phyloP scores from a whole-genome alignment of 2,888 invertebrate species.

The Schizotus pectinicornis region DNA sequence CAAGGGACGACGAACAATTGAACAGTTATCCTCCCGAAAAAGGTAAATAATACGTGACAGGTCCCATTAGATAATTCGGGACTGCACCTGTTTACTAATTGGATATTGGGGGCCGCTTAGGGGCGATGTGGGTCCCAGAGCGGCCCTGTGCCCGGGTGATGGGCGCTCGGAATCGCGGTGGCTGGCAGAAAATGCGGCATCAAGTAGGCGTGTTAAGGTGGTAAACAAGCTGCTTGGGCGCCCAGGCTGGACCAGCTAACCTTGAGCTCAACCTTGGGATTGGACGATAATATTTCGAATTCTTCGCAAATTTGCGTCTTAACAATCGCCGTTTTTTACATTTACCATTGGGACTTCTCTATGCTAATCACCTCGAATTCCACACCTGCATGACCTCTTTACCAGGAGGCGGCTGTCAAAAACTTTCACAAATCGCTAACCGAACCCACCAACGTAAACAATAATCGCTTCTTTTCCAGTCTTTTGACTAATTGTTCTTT shows the following conservation, averaged over 20 bases:
- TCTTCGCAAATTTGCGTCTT: conserved; percentile 39
- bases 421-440: conserved; percentile 45
- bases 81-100: conserved; percentile 11
- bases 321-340: conserved; percentile 28
- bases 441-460: not conserved
- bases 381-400: conserved; percentile 54
- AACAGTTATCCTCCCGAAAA: conserved; percentile 91
- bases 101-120: not conserved
- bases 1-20: conserved; percentile 95
- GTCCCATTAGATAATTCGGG: conserved; percentile 11
- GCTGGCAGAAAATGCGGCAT: conserved; percentile 22
- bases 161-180: not conserved
- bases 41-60: conserved; percentile 69
- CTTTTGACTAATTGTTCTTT: not conserved
- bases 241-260: conserved; percentile 47
- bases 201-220: conserved; percentile 52
- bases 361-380: conserved; percentile 47
- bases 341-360: conserved; percentile 7
- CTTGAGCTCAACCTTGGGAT: conserved; percentile 50
- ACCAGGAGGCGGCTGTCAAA: conserved; percentile 33
- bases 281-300: conserved; percentile 38
- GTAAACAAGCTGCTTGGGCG: conserved; percentile 47
- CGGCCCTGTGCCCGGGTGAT: not conserved
- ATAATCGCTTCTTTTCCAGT: not conserved
- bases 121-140: not conserved